Evolutionary conservation across 1,140 invertebrate species (phyloP).

Genomic region (Cyclargus thomasi): DNA sequence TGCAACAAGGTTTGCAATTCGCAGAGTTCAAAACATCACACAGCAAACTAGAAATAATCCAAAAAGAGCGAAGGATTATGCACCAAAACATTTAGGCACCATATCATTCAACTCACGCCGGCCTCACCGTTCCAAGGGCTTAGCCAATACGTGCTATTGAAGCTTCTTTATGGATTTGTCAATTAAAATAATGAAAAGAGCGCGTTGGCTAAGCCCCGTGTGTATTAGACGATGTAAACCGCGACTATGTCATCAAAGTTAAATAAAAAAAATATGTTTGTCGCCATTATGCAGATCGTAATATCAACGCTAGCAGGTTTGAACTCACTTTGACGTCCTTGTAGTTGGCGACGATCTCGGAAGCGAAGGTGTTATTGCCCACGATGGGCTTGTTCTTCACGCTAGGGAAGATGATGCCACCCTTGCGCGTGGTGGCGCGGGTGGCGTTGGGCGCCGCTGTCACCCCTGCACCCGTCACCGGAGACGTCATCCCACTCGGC

Average conservation of each 20-base stretch:
- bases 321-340: constrained; percentile 88
- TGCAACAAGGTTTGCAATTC: background rate
- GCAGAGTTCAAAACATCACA: background rate
- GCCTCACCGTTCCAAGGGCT: too few species aligned
- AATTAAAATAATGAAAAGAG: too few species aligned
- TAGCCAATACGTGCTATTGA: too few species aligned
- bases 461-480: constrained; percentile 38
- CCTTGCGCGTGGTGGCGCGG: constrained; percentile 77
- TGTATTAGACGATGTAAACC: too few species aligned
- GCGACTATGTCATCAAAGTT: background rate
- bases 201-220: too few species aligned
- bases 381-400: constrained; percentile 92
- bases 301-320: constrained; percentile 16
- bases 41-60: background rate
- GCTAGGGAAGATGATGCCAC: constrained; percentile 90
- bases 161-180: too few species aligned
- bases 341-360: constrained; percentile 81
- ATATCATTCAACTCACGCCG: background rate
- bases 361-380: constrained; percentile 87
- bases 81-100: background rate
- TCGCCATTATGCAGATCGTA: background rate
- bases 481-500: too few species aligned
- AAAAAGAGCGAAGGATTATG: background rate
- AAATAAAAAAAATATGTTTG: background rate
- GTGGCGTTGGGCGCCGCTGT: constrained; percentile 39